Evolutionary conservation across 2,113 vertebrate species (phyloP).

Genomic region (Camelus dromedarius): DNA sequence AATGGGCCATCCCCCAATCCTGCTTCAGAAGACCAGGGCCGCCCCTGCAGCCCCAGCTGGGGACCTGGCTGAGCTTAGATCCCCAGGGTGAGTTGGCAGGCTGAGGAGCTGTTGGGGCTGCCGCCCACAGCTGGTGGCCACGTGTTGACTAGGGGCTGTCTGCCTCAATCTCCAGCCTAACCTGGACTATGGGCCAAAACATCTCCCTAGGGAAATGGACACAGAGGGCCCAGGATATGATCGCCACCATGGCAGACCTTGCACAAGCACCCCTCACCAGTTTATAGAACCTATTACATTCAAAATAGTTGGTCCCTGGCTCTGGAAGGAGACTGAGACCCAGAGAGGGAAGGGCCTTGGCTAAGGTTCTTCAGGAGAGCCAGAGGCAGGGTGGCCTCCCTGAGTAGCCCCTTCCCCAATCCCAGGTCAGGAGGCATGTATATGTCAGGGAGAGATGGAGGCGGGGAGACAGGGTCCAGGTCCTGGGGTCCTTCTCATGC

Average conservation of each 20-base stretch:
- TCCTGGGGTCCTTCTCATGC: background rate
- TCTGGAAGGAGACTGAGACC: background rate
- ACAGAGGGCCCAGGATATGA: background rate
- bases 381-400: background rate
- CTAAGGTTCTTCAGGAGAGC: background rate
- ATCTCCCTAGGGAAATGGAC: background rate
- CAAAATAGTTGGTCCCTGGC: background rate
- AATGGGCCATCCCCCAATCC: too few relatives aligned
- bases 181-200: background rate
- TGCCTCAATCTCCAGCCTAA: background rate
- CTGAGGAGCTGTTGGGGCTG: background rate
- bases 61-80: background rate
- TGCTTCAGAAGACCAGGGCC: background rate
- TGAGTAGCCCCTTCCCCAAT: background rate
- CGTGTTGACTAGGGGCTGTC: background rate
- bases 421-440: background rate
- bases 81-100: background rate
- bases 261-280: background rate
- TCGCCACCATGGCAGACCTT: background rate
- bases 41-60: background rate
- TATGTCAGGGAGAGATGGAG: background rate
- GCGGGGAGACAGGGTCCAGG: background rate
- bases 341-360: background rate
- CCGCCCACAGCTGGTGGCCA: slow-evolving; percentile 13
- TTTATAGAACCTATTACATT: background rate